Evolutionary conservation across 2,888 invertebrate species (phyloP).

Genomic region (Andrena minutula): DNA sequence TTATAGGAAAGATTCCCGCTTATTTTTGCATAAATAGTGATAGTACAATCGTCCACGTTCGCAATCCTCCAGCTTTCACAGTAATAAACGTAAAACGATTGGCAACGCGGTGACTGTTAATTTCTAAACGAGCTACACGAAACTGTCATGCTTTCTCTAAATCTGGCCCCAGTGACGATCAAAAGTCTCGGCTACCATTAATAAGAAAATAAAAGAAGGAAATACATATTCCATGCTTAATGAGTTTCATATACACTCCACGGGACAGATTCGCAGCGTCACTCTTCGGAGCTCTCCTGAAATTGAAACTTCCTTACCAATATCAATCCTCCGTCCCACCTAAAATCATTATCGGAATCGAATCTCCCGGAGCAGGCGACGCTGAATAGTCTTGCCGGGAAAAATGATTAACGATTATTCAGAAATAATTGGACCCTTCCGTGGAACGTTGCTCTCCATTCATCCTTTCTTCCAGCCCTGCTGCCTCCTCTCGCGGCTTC

Average conservation of each 20-base stretch:
- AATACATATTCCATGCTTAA: neutral
- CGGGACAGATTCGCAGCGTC: neutral
- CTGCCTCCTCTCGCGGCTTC: neutral
- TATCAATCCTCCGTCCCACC: neutral
- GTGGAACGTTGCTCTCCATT: slow-evolving; percentile 46
- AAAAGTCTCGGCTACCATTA: neutral
- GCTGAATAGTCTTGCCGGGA: neutral
- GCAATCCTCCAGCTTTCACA: too few species aligned
- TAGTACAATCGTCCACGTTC: neutral
- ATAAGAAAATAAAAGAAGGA: neutral
- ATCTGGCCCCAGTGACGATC: too few species aligned
- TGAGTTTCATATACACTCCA: neutral
- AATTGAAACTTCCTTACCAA: neutral
- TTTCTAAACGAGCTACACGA: too few species aligned
- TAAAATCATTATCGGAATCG: slow-evolving; percentile 22
- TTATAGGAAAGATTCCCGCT: too few species aligned
- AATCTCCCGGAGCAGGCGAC: neutral
- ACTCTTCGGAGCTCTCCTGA: neutral
- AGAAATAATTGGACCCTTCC: slow-evolving; percentile 58
- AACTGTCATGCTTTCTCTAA: too few species aligned
- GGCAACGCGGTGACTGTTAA: too few species aligned
- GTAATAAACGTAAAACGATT: too few species aligned
- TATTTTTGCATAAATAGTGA: too few species aligned
- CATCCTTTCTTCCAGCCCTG: slow-evolving; percentile 1
- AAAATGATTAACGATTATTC: slow-evolving; percentile 59